Base-by-base conservation (phyloP, 2,797 vertebrate genomes). In the Enteromius fasciolatus region DNA sequence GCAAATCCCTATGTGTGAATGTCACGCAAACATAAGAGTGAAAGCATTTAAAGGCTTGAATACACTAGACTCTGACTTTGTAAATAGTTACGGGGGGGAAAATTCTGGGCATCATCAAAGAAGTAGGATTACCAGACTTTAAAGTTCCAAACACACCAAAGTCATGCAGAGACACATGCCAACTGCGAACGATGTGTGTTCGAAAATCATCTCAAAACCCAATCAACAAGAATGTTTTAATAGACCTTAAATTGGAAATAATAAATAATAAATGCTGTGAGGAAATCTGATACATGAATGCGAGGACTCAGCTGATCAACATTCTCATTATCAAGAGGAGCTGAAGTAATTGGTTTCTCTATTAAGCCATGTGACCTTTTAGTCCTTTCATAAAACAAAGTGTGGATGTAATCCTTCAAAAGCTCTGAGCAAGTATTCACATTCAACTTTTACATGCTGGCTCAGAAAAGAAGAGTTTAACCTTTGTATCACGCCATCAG, bases 311-410 rank as follows among this genome's bases (percentile, higher is more conserved):
- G 23, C 57, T 67, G 54, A 61, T 68, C 66, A 83, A 76, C 68
- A 84, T 64, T 75, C 73, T 72, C 72, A 83, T 74, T 63, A 81
- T 83, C 39, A 77, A 61, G 39, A 25, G 52, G 50, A 61, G 52
- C 64, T 70, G 25, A 82, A 76, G 76, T 79, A 84, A 86, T 82
- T 84, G 41, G 76, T 82, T 68, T 80, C 76, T 86, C 70, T 79
- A 82, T 84, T 69, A 82, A 76, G 54, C 59, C 50, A 85, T 44
- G 66, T 61, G 76, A 85, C 76, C 81, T 85, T 74, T 79, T 23
- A 23, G 61, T 64, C 63, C 52, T 83, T 81, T 41, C 23, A 50
- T 72, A 75, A 54, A 81, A 33, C 66, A 66, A 81, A 17, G 33
- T 57, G 73, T 14, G 39, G 70, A 66, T 70, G 50, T 31, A 61